phyloP scores from a whole-genome alignment of 2,888 invertebrate genomes.

The Melinaea menophilus region DNA sequence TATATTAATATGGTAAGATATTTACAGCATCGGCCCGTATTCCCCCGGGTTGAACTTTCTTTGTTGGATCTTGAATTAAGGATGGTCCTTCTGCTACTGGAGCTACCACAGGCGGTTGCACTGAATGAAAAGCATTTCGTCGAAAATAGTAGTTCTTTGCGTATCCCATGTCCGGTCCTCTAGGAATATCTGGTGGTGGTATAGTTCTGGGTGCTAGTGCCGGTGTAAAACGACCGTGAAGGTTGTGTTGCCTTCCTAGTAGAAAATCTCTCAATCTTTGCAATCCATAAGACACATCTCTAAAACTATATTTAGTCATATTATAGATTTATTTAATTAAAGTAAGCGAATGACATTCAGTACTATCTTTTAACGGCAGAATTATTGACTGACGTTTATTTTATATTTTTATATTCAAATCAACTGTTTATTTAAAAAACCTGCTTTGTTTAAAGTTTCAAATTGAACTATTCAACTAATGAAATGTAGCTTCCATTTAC shows the following conservation, averaged over 20 bases:
- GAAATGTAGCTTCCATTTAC: too few species aligned
- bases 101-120: slow-evolving; percentile 60
- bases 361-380: not conserved
- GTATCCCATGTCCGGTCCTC: slow-evolving; percentile 54
- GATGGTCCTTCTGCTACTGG: slow-evolving; percentile 54
- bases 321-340: slow-evolving; percentile 1
- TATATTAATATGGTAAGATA: slow-evolving; percentile 5
- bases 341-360: not conserved
- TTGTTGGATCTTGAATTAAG: slow-evolving; percentile 34
- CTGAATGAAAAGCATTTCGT: slow-evolving; percentile 48
- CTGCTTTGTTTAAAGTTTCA: too few species aligned
- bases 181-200: slow-evolving; percentile 55
- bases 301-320: slow-evolving; percentile 39
- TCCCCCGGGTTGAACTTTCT: slow-evolving; percentile 36
- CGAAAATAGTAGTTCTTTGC: slow-evolving; percentile 50
- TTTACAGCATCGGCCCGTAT: slow-evolving; percentile 45
- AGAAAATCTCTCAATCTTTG: slow-evolving; percentile 51
- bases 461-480: too few species aligned
- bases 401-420: not conserved
- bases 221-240: slow-evolving; percentile 54
- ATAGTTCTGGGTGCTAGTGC: slow-evolving; percentile 51
- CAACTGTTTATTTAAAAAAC: not conserved
- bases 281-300: slow-evolving; percentile 54
- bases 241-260: slow-evolving; percentile 52
- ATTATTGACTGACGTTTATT: not conserved